Conservation (phyloP, 1,140 invertebrate species). For the Zophobas atratus region DNA sequence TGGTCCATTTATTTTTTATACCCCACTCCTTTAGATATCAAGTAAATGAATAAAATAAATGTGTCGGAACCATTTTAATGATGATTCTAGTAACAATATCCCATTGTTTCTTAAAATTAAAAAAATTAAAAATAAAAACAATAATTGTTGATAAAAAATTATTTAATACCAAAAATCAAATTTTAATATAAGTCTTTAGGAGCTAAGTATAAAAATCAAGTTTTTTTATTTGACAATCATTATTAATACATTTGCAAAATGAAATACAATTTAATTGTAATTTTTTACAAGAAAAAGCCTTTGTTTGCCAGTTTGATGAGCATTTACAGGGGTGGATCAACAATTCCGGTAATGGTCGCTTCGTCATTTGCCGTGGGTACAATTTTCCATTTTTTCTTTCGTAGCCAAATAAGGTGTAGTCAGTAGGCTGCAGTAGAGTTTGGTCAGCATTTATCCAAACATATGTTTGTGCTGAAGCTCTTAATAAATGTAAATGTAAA, state of each 20-base stretch:
- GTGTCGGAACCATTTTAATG: background rate
- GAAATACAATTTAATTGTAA: constrained; percentile 51
- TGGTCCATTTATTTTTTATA: background rate
- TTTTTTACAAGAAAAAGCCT: constrained; percentile 48
- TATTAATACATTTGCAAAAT: constrained; percentile 52
- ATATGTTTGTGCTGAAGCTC: constrained; percentile 54
- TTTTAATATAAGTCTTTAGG: background rate
- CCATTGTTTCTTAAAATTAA: background rate
- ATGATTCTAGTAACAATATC: background rate
- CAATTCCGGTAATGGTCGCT: constrained; percentile 27
- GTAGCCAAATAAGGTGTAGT: constrained; percentile 53
- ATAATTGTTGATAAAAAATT: constrained; percentile 42
- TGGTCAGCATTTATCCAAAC: constrained; percentile 54
- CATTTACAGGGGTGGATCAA: constrained; percentile 50
- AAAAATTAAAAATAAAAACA: constrained; percentile 47
- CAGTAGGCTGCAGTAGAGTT: constrained; percentile 53
- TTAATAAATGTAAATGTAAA: constrained; percentile 57
- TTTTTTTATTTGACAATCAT: constrained; percentile 12
- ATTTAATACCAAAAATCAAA: constrained; percentile 30
- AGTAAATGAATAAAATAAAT: background rate
- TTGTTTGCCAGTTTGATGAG: constrained; percentile 49
- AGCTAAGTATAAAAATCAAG: background rate
- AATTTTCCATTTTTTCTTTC: constrained; percentile 51
- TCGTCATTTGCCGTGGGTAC: constrained; percentile 25
- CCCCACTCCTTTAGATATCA: background rate